Base-by-base conservation (phyloP, 2,888 invertebrate genomes). In the Branchipolynoe longqiensis region DNA sequence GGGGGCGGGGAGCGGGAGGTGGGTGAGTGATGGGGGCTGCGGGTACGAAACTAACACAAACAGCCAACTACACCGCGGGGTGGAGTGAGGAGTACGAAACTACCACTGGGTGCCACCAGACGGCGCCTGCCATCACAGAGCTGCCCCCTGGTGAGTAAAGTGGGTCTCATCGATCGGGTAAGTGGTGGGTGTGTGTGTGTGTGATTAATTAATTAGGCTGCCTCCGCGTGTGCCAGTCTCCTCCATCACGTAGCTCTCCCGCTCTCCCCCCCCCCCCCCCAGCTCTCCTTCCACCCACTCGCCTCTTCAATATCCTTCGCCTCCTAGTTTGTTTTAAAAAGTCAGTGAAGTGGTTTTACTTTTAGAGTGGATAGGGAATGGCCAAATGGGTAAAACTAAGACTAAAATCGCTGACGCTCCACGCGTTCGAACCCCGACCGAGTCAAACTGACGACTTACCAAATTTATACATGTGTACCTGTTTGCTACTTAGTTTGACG, bases 91-190 rank as follows among this genome's bases (percentile, higher is more conserved):
- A n/a, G 38, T 69, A 69, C 69, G 69, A 69, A 69, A 69, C 69
- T 69, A 69, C 4, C 69, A 38, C 38, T 69, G 36, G 69, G 0
- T 38, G 33, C 36, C 0, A 33, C 38, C 22, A 33, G n/a, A n/a
- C n/a, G n/a, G 33, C 38, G 69, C 38, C 69, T 69, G 48, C 69
- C 58, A 6, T 69, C 69, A 69, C 69, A 69, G 36, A 25, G 18
- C 78, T 78, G 78, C 48, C 54, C 48, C 78, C 78, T 78, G 54
- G 31, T 28, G 78, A 18, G 48, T 8, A 78, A 78, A 78, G 78
- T 78, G 78, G 78, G 28, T 48, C 41, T 31, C 48, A 78, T 78
- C 78, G 78, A 78, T 78, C 78, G 48, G 54, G n/a, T 78, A 78
- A 78, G 78, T 78, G 78, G 78, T 78, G 22, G 41, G n/a, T n/a